phyloP scores from a whole-genome alignment of 2,113 vertebrate genomes.

The Pseudorhombus dupliciocellatus region DNA sequence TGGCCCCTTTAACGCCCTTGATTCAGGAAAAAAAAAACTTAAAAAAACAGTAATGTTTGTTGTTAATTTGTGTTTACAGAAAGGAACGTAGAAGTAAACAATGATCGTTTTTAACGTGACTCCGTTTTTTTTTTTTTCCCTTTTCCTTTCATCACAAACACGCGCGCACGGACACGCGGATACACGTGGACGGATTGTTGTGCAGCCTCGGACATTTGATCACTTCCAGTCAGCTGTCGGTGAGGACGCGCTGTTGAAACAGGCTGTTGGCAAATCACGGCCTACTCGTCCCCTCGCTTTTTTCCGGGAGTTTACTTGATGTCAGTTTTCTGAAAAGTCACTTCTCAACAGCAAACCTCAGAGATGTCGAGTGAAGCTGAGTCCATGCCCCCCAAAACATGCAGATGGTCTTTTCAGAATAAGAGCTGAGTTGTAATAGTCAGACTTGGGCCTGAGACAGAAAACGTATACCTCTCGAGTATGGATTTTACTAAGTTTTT shows the following conservation, averaged over 20 bases:
- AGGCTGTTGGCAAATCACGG: not conserved
- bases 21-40: too few relatives aligned
- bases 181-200: not conserved
- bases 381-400: not conserved
- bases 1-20: too few relatives aligned
- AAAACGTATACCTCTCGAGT: too few relatives aligned
- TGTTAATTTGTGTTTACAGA: too few relatives aligned
- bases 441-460: too few relatives aligned
- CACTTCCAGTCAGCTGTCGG: not conserved
- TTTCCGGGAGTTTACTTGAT: not conserved
- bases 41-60: too few relatives aligned
- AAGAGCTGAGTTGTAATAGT: not conserved
- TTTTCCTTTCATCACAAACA: too few relatives aligned
- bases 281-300: not conserved
- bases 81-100: too few relatives aligned
- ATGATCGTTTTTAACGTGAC: too few relatives aligned
- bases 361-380: not conserved
- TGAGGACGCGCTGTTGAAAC: not conserved
- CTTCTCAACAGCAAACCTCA: conserved; percentile 5
- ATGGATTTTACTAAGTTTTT: too few relatives aligned
- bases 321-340: conserved; percentile 1
- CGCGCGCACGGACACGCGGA: not conserved
- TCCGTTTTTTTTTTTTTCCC: too few relatives aligned
- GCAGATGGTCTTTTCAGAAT: not conserved
- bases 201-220: not conserved